Evolutionary conservation across 2,888 invertebrate genomes (phyloP).

Genomic region (Pimpla rufipes): DNA sequence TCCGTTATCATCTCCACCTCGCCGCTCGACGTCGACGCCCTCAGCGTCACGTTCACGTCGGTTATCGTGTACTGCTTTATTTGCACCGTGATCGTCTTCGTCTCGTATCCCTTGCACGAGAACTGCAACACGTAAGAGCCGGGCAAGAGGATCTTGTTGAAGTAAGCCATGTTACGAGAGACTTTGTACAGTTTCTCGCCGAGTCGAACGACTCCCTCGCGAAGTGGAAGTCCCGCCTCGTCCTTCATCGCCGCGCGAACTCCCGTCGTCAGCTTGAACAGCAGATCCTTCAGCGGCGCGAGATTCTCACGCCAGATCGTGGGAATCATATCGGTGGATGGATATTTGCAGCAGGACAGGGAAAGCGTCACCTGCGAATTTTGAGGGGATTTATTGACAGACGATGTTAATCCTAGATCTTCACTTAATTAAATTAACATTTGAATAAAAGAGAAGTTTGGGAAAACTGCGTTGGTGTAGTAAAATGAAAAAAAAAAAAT

Average conservation of each 20-base stretch:
- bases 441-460: no score
- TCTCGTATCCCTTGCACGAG: constrained; percentile 88
- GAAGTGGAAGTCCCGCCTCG: constrained; percentile 88
- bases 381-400: not conserved
- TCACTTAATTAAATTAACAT: no score
- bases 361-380: constrained; percentile 79
- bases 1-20: constrained; percentile 51
- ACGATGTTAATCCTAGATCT: no score
- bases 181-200: constrained; percentile 88
- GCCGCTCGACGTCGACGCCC: constrained; percentile 52
- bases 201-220: constrained; percentile 91
- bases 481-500: no score
- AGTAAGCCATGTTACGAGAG: constrained; percentile 90
- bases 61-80: constrained; percentile 85
- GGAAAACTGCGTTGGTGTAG: no score
- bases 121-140: constrained; percentile 89
- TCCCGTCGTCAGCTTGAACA: constrained; percentile 79
- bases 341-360: constrained; percentile 95
- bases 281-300: constrained; percentile 79
- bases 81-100: constrained; percentile 85
- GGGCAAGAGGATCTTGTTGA: constrained; percentile 90
- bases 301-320: constrained; percentile 83
- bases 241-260: constrained; percentile 87
- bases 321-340: constrained; percentile 85
- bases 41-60: constrained; percentile 81